Conservation (phyloP, 2,113 vertebrate species). For the Nematolebias whitei region DNA sequence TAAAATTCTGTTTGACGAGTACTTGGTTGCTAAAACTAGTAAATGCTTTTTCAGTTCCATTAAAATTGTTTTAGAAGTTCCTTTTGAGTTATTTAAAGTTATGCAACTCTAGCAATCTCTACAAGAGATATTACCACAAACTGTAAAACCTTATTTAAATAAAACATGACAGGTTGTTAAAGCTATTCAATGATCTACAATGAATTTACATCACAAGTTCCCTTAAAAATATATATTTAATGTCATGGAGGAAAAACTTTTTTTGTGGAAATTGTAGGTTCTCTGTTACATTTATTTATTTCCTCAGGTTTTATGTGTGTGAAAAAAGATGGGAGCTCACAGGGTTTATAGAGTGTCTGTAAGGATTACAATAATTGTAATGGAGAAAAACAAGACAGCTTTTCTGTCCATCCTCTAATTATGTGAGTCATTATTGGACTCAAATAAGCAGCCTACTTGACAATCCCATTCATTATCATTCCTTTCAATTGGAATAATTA, state of each 20-base stretch:
- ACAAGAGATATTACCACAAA: not conserved
- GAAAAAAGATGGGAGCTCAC: conserved; percentile 17
- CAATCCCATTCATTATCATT: conserved; percentile 64
- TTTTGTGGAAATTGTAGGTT: not conserved
- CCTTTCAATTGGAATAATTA: conserved; percentile 58
- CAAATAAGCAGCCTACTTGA: conserved; percentile 49
- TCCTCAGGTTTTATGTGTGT: conserved; percentile 9
- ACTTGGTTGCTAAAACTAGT: too few species aligned
- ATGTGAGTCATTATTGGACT: conserved; percentile 58
- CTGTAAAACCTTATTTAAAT: not conserved
- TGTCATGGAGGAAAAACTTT: not conserved
- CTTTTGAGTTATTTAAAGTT: not conserved
- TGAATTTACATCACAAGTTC: not conserved
- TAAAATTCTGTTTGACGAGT: too few species aligned
- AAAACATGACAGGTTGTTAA: not conserved
- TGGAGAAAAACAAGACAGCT: conserved; percentile 8
- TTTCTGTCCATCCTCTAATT: conserved; percentile 49
- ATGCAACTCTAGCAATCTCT: too few species aligned
- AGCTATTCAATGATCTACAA: not conserved
- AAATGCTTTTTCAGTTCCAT: too few species aligned
- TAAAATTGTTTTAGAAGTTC: too few species aligned
- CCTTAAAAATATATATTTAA: not conserved
- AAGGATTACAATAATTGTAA: conserved; percentile 44
- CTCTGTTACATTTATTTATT: not conserved
- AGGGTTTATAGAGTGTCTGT: conserved; percentile 21